Evolutionary conservation across 2,888 invertebrate genomes (phyloP), one percentile per base, ranked within the genome.

Genomic region (Polyommatus icarus): DNA sequence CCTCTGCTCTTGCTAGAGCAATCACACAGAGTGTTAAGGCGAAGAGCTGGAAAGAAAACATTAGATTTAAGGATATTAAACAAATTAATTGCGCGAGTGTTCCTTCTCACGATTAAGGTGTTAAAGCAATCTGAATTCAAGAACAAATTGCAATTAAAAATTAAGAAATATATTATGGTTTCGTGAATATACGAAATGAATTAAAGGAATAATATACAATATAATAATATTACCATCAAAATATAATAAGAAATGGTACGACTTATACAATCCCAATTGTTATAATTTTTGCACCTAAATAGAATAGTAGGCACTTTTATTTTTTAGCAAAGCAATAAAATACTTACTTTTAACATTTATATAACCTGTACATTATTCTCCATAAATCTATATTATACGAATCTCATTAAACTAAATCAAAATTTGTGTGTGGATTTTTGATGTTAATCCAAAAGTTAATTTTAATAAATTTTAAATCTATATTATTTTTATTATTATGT

Each of bases 1-100:
- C 88, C 75, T 88, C 86, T 83, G 91, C 90, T 75, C 76, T 77
- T 61, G 78, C 78, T 10, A 78, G 57, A 32, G 77, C 79, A 20
- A 81, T 46, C 75, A 83, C 77, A 32, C 80, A 79, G 71, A 83
- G 76, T 57, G 79, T 79, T 76, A 82, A 18, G 50, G 76, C 61
- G 20, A 76, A 77, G 59, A 80, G 78, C 83, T 83, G 80, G 12
- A 80, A 82, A 61, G 12, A 76, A 78, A 40, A 76, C 12, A 20
- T 6, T 6, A 20, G 8, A 20, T 24, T 20, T 24, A 50, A 50
- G 10, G 12, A n/a, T 59, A 59, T 10, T 10, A 54, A n/a, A 54
- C 36, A 7, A 6, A 36, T 36, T 7, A 40, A 40, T 40, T 40
- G 10, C 40, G 10, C 40, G 10, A 40, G 40, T 36, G 5, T 36